Evolutionary conservation across 2,797 vertebrate species (phyloP), one percentile per base, ranked within the genome.

Genomic region (Hylomyscus alleni): DNA sequence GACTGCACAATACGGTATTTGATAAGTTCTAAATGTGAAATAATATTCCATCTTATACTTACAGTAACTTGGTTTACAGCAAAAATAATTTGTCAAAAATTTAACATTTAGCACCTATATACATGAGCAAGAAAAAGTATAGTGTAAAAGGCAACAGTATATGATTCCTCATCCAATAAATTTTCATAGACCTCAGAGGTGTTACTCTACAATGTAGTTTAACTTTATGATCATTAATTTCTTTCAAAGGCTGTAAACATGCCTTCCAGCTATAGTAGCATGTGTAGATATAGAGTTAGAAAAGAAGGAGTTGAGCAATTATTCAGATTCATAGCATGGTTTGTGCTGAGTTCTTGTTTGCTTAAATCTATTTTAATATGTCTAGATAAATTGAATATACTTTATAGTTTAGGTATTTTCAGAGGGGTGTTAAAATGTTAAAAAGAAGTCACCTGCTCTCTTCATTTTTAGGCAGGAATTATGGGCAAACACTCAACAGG

Each of bases 1-100:
- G 44, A 58, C 87, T 89, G 58, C 3, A 83, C 6, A 52, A 40
- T 82, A 17, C 34, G 14, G 62, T 26, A n/a, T 4, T 82, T 3
- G 37, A 69, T 14, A 84, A 26, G 86, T 44, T 92, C 44, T 11
- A 11, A 94, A 37, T 54, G 22, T 31, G 5, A 37, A 69, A 76
- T 76, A 50, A 17, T 76, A 47, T 47, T 76, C 6, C 13, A 50
- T 26, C 47, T 76, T 47, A 8, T 50, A 76, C 15, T 50, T 47
- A 76, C 47, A 1, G 8, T 84, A 54, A 76, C 0, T 72, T 10
- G 3, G 4, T 37, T 77, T 31, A 76, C 0, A 47, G 24, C 37
- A 20, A 93, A 93, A n/a, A n/a, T 83, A 65, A 83, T 89, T 69
- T 86, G 37, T 76, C 67, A 96, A 85, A 15, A 93, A 73, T 80